Evolutionary conservation across 2,888 invertebrate genomes (phyloP), one percentile per base, ranked within the genome.

Genomic region (Pristionchus japonicus): DNA sequence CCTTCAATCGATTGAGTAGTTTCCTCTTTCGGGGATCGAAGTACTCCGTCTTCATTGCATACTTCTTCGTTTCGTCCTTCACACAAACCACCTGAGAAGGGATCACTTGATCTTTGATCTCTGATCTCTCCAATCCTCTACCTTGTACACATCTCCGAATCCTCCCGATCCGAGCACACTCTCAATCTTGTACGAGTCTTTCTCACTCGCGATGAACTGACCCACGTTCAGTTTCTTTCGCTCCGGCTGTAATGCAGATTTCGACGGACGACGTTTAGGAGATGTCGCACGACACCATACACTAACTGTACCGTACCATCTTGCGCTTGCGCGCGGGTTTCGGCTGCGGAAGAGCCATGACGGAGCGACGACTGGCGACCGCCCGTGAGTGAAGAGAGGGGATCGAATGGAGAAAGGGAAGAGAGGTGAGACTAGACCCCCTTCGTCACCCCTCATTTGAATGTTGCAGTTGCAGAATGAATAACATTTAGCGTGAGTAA

Each of bases 11-110:
- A 85, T 85, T 67, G 47, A 85, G 85, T 3, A 64, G 49, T 64
- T 64, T 67, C n/a, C 67, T 23, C 43, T 85, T 85, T 11, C 49
- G 40, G 15, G 40, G 40, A 64, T 64, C 40, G 43, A 64, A 85
- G 23, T 85, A 85, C 31, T 85, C 85, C n/a, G 85, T 85, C 67
- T 85, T 85, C 67, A 85, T 61, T 15, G 85, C 85, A 31, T 85
- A 85, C 31, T 80, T 80, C 43, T 27, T 80, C 27, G 11, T 11
- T 31, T 43, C 47, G 3, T 80, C 49, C 27, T 80, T 80, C 31
- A 49, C 31, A n/a, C 43, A 27, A n/a, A 80, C 49, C 27, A 80
- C 80, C 80, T 80, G 3, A 15, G 23, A 20, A 37, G 15, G 40
- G 7, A n/a, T n/a, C n/a, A n/a, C n/a, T n/a, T n/a, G n/a, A n/a